A percentile compares a stretch with the other conserved stretches of the same genome.
Evolutionary conservation across 2,888 invertebrate genomes (phyloP).

Genomic region (Eristalis arbustorum): DNA sequence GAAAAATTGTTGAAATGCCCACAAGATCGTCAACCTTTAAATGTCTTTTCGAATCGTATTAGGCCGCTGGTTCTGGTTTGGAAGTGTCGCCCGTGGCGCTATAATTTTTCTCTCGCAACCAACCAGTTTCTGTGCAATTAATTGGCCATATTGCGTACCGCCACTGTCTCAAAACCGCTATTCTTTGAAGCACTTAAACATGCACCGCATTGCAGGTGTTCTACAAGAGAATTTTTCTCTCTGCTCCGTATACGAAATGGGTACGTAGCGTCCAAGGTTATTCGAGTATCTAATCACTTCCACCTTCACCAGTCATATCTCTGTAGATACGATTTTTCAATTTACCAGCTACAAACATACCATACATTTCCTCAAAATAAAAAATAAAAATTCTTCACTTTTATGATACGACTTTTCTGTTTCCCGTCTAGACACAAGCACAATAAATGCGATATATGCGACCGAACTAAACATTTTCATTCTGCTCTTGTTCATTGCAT

Average conservation of each 20-base stretch:
- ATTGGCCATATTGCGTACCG: background rate
- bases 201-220: conserved; percentile 39
- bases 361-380: background rate
- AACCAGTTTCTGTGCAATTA: conserved; percentile 1
- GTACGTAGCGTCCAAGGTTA: conserved; percentile 24
- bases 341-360: conserved; percentile 1
- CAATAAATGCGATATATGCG: background rate
- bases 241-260: background rate
- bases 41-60: too few species aligned
- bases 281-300: conserved; percentile 21
- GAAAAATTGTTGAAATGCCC: background rate
- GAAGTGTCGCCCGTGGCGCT: background rate
- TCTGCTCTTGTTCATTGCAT: conserved; percentile 1
- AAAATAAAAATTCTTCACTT: background rate
- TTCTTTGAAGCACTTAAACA: conserved; percentile 6
- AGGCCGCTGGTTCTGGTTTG: too few species aligned
- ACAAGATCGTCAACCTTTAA: too few species aligned
- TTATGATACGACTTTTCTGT: too few species aligned
- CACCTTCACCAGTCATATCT: conserved; percentile 21
- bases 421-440: background rate
- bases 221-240: conserved; percentile 1
- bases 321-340: conserved; percentile 3
- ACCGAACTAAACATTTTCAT: background rate
- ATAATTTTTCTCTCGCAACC: background rate
- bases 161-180: conserved; percentile 11